These are phyloP conservation scores for Mesorhabditis sp. DNA, from an alignment of 2,888 invertebrate species.

Conservation along the genomic window DNA sequence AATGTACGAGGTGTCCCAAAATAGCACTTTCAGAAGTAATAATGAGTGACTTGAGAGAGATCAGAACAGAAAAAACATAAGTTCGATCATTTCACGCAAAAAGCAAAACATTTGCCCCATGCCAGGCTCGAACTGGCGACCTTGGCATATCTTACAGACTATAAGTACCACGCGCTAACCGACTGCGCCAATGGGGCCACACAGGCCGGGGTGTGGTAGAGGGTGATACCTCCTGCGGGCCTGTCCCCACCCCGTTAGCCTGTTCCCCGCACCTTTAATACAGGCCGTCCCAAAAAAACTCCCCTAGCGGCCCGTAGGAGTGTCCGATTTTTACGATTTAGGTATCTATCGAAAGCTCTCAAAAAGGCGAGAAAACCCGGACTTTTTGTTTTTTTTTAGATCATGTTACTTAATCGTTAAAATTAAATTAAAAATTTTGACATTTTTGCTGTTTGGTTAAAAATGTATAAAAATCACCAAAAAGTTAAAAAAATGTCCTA, in stretches of 20 bases:
- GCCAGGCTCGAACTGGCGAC: constrained; percentile 37
- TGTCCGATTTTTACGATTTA: too few relatives aligned
- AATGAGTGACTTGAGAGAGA: not conserved
- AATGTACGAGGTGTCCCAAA: too few relatives aligned
- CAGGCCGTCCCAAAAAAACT: too few relatives aligned
- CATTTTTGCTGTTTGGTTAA: too few relatives aligned
- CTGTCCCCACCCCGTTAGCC: too few relatives aligned
- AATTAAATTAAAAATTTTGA: too few relatives aligned
- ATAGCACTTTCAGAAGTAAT: not conserved
- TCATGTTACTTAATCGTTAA: not conserved
- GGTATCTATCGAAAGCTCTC: too few relatives aligned
- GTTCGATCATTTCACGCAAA: not conserved
- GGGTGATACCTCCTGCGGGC: too few relatives aligned
- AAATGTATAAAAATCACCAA: too few relatives aligned
- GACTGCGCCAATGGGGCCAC: constrained; percentile 35
- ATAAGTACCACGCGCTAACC: constrained; percentile 50
- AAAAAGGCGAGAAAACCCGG: not conserved
- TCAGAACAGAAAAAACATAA: not conserved
- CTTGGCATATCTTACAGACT: constrained; percentile 33
- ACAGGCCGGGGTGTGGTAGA: too few relatives aligned
- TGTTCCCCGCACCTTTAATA: not conserved
- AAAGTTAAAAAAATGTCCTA: too few relatives aligned
- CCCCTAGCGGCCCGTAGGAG: too few relatives aligned
- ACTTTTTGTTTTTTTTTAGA: not conserved
- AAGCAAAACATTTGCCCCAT: constrained; percentile 29